A percentile compares a stretch with the other conserved stretches of the same genome.
phyloP scores from a whole-genome alignment of 2,888 invertebrate species.

The Chromoteleia sp. region DNA sequence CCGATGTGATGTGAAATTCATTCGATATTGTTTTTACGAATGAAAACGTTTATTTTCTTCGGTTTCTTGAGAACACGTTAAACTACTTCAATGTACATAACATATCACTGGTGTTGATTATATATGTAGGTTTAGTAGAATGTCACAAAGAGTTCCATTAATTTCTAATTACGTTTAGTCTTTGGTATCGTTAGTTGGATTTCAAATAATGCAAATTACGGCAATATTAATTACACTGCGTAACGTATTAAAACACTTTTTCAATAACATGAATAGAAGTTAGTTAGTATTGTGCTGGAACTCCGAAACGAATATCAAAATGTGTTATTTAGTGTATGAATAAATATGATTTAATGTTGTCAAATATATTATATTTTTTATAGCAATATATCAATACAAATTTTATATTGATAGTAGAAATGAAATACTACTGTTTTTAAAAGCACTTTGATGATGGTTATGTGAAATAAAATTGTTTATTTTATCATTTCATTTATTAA shows the following conservation, averaged over 20 bases:
- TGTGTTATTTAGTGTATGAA: too few species aligned
- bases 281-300: not conserved
- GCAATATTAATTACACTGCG: not conserved
- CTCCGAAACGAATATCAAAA: too few species aligned
- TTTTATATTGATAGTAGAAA: too few species aligned
- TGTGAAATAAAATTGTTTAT: too few species aligned
- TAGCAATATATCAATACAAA: too few species aligned
- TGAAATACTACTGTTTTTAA: too few species aligned
- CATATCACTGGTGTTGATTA: conserved; percentile 57
- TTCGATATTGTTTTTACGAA: conserved; percentile 29
- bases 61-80: conserved; percentile 8
- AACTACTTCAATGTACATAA: conserved; percentile 62
- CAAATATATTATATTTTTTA: too few species aligned
- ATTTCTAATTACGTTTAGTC: conserved; percentile 12
- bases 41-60: conserved; percentile 1
- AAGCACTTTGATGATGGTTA: too few species aligned
- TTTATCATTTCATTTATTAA: too few species aligned
- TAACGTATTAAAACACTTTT: not conserved
- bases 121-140: conserved; percentile 28
- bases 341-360: too few species aligned
- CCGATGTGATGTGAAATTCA: conserved; percentile 36
- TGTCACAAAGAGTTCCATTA: conserved; percentile 23
- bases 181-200: conserved; percentile 2
- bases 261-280: not conserved
- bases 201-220: not conserved